A percentile compares a stretch with the other conserved stretches of the same genome.
Conservation (phyloP, 2,113 vertebrate species). For the Grantiella picta region DNA sequence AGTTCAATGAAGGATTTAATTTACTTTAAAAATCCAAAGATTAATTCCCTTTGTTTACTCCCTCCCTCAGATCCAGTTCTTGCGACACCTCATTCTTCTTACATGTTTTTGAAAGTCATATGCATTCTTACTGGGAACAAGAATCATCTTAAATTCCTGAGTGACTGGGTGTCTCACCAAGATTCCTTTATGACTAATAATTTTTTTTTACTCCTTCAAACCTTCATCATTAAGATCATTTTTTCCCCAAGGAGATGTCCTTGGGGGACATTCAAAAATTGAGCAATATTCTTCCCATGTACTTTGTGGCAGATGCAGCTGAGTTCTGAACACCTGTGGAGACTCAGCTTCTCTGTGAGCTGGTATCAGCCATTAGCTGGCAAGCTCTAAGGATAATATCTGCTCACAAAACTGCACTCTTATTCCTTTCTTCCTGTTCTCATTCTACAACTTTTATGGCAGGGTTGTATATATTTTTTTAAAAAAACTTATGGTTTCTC, state of each 20-base stretch:
- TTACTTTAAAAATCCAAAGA: not conserved
- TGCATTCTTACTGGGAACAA: not conserved
- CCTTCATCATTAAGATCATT: not conserved
- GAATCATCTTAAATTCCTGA: constrained; percentile 1
- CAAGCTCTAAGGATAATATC: not conserved
- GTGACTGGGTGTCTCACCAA: constrained; percentile 2
- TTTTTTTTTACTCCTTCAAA: not conserved
- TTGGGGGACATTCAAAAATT: not conserved
- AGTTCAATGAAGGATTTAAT: not conserved
- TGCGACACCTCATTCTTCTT: not conserved
- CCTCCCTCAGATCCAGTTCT: not conserved
- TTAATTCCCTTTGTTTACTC: not conserved
- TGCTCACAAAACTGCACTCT: not conserved
- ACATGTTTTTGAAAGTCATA: not conserved
- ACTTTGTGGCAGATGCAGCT: not conserved
- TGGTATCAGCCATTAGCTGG: not conserved
- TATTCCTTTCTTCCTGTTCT: not conserved
- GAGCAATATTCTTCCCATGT: not conserved
- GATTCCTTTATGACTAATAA: constrained; percentile 32
- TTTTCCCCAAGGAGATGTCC: not conserved
- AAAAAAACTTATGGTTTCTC: not conserved
- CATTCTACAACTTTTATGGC: not conserved
- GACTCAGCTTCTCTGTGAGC: not conserved
- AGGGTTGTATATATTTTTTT: not conserved
- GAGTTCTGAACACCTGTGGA: not conserved